Conservation (phyloP, 2,113 vertebrate species). For the Motacilla tschutschensis region DNA sequence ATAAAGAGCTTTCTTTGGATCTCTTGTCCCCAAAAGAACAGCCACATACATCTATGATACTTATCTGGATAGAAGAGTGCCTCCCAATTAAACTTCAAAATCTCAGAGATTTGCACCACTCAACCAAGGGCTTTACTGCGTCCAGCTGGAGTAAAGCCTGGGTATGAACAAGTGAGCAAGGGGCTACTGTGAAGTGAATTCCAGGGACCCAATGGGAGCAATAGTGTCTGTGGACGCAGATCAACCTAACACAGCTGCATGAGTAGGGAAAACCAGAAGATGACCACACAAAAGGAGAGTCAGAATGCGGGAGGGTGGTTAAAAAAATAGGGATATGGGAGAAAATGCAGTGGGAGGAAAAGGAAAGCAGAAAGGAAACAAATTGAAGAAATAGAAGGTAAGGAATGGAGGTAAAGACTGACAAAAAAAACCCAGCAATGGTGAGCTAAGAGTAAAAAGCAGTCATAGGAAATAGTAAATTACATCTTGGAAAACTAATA, state of each 20-base stretch:
- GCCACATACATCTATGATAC: background rate
- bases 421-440: accelerated
- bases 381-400: background rate
- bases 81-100: background rate
- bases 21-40: background rate
- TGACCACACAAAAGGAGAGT: background rate
- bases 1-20: background rate
- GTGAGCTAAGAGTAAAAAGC: background rate
- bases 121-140: background rate
- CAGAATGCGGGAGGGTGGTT: background rate
- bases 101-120: background rate
- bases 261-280: background rate
- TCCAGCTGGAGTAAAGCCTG: background rate
- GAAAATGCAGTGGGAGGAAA: background rate
- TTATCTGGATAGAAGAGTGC: background rate
- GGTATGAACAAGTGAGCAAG: background rate
- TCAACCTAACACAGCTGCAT: accelerated
- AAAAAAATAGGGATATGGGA: background rate
- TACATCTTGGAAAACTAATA: background rate
- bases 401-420: background rate
- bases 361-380: background rate
- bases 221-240: accelerated
- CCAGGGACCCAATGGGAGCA: background rate
- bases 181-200: background rate
- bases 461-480: background rate